Evolutionary conservation across 1,140 invertebrate species (phyloP).

Genomic region (Meloidogyne chitwoodi): DNA sequence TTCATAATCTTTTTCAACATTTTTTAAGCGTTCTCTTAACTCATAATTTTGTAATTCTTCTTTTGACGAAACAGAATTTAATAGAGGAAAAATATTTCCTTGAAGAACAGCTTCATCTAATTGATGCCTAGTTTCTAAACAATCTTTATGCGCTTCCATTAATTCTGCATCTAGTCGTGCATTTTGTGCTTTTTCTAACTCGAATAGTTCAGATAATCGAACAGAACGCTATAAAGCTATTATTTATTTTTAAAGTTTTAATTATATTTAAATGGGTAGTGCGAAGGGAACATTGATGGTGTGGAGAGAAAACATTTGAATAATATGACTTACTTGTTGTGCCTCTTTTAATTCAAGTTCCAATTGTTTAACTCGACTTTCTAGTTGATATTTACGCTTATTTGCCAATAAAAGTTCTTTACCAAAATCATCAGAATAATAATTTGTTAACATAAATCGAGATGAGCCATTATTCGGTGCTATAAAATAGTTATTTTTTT

Average conservation of each 20-base stretch:
- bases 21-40: neutral
- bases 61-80: neutral
- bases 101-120: slow-evolving; percentile 21
- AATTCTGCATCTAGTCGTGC: slow-evolving; percentile 18
- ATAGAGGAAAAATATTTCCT: neutral
- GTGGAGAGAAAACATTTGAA: no score
- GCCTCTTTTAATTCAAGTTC: slow-evolving; percentile 23
- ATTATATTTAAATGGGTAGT: no score
- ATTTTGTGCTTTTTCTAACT: slow-evolving; percentile 37
- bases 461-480: slow-evolving; percentile 15
- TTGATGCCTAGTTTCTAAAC: slow-evolving; percentile 15
- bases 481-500: neutral
- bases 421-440: slow-evolving; percentile 27
- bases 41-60: neutral
- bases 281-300: no score
- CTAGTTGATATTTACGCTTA: slow-evolving; percentile 33
- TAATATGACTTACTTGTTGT: neutral
- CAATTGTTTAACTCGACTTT: slow-evolving; percentile 23
- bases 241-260: neutral
- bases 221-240: neutral
- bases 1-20: slow-evolving; percentile 14
- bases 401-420: slow-evolving; percentile 35
- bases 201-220: slow-evolving; percentile 15
- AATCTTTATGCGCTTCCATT: neutral
- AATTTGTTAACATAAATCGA: neutral